Evolutionary conservation across 2,797 vertebrate genomes (phyloP).

Genomic region (Coluber constrictor): DNA sequence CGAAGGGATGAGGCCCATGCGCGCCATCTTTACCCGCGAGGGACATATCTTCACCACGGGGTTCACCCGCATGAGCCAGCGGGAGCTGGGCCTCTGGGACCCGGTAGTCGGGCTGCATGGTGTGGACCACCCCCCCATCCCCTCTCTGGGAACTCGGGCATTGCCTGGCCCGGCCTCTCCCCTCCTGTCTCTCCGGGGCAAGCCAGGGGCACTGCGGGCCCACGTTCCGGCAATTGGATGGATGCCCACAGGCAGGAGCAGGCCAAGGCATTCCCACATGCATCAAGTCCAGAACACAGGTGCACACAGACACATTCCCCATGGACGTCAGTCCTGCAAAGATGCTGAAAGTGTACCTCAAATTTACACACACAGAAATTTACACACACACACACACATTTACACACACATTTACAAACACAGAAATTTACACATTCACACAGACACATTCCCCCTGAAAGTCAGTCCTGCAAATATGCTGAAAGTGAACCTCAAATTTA

Average conservation of each 20-base stretch:
- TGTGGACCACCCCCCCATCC: constrained; percentile 44
- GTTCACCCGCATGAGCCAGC: constrained; percentile 83
- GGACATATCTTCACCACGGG: constrained; percentile 81
- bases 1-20: constrained; percentile 80
- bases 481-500: too few species aligned
- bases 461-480: too few species aligned
- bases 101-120: constrained; percentile 77
- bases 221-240: background rate
- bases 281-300: background rate
- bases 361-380: too few species aligned
- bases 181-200: constrained; percentile 18
- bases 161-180: background rate
- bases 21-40: constrained; percentile 78
- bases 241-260: background rate
- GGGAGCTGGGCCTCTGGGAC: constrained; percentile 81
- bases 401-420: too few species aligned
- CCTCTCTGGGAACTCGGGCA: constrained; percentile 38
- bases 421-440: too few species aligned
- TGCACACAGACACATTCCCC: background rate
- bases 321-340: too few species aligned
- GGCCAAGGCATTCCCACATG: background rate
- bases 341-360: too few species aligned
- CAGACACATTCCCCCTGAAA: too few species aligned
- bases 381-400: too few species aligned
- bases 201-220: too few species aligned